Conservation (phyloP, 2,888 invertebrate genomes). For the Sphaerophoria rueppellii region DNA sequence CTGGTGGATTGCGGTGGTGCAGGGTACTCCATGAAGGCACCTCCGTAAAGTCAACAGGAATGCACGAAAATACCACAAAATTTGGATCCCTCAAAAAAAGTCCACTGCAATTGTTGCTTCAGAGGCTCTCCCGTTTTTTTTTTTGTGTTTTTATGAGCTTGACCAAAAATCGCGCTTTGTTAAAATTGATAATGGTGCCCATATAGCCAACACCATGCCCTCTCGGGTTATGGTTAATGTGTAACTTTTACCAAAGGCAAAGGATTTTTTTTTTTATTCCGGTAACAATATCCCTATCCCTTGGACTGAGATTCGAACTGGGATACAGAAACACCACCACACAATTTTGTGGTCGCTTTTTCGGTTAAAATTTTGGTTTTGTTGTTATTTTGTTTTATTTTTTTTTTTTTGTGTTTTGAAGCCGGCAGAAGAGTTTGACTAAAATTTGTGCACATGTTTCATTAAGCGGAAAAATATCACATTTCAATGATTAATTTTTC, state of each 20-base stretch:
- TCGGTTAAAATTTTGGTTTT: neutral
- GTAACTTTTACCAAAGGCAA: conserved; percentile 47
- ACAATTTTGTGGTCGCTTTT: conserved; percentile 8
- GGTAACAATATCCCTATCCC: conserved; percentile 66
- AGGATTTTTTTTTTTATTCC: conserved; percentile 28
- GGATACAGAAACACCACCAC: conserved; percentile 37
- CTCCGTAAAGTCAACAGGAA: conserved; percentile 45
- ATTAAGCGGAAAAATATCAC: conserved; percentile 76
- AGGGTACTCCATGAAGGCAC: conserved; percentile 29
- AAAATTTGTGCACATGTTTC: conserved; percentile 75
- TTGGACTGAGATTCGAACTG: conserved; percentile 2
- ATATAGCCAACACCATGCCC: conserved; percentile 53
- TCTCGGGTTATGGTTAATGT: conserved; percentile 63
- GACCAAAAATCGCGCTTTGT: conserved; percentile 70
- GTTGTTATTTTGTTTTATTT: neutral
- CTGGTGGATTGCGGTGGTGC: conserved; percentile 45
- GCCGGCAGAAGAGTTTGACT: conserved; percentile 67
- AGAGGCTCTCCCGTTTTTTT: conserved; percentile 23
- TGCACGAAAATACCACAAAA: conserved; percentile 52
- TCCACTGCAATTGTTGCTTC: conserved; percentile 57
- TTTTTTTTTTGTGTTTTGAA: conserved; percentile 10
- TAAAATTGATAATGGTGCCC: conserved; percentile 54
- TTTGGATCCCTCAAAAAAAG: conserved; percentile 14
- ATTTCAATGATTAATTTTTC: conserved; percentile 76
- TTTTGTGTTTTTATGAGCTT: conserved; percentile 42